Evolutionary conservation across 2,113 vertebrate species (phyloP).

Genomic region (Xenopus tropicalis): DNA sequence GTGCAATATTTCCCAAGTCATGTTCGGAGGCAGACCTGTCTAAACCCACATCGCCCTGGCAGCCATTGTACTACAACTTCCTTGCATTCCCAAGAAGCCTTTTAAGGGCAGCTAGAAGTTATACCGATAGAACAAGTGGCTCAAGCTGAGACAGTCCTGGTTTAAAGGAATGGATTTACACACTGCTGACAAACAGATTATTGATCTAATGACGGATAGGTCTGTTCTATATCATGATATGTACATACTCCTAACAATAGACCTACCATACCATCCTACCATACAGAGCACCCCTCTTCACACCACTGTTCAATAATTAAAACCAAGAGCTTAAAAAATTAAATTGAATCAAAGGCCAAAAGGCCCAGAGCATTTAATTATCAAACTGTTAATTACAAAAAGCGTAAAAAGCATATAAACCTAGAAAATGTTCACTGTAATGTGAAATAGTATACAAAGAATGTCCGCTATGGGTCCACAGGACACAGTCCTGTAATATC

Average conservation of each 20-base stretch:
- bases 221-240: not conserved
- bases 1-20: too few species aligned
- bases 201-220: too few species aligned
- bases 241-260: constrained; percentile 15
- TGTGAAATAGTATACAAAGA: constrained; percentile 23
- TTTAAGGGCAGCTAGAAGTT: too few species aligned
- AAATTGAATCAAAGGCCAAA: constrained; percentile 34
- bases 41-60: too few species aligned
- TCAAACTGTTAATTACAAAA: constrained; percentile 41
- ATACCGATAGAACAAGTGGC: too few species aligned
- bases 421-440: constrained; percentile 26
- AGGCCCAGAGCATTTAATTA: constrained; percentile 20
- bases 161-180: too few species aligned
- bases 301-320: constrained; percentile 21
- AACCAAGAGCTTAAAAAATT: constrained; percentile 21
- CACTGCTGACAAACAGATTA: too few species aligned
- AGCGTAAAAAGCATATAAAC: constrained; percentile 36
- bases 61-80: too few species aligned
- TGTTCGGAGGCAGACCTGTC: too few species aligned
- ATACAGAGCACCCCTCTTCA: constrained; percentile 13
- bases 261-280: constrained; percentile 8
- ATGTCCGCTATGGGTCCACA: constrained; percentile 1
- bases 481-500: constrained; percentile 11
- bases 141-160: too few species aligned
- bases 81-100: too few species aligned